Percentiles rank a stretch among this genome's conserved stretches.
Evolutionary conservation across 2,888 invertebrate genomes (phyloP).

Genomic region (Nemapogon koenigi): DNA sequence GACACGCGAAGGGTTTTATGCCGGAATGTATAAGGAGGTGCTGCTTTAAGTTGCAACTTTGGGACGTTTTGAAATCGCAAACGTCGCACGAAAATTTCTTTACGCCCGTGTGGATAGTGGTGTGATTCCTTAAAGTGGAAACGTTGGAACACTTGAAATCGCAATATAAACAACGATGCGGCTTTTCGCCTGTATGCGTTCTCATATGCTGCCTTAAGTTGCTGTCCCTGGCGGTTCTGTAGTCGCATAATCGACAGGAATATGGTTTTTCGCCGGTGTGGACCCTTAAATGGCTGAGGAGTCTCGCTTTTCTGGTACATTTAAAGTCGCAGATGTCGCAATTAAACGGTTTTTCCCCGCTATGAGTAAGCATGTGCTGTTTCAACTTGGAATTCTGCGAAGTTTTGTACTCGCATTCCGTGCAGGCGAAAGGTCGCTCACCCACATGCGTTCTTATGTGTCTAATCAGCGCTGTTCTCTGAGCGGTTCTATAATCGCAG

Average conservation of each 20-base stretch:
- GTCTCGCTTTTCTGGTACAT: background rate
- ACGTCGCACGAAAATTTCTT: constrained; percentile 40
- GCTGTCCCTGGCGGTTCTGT: constrained; percentile 39
- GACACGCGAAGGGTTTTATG: background rate
- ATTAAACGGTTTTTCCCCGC: background rate
- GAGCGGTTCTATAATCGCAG: background rate
- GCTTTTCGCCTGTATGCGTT: constrained; percentile 44
- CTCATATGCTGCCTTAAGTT: constrained; percentile 46
- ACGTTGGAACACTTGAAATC: constrained; percentile 37
- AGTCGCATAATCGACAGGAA: constrained; percentile 49
- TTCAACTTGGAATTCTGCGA: background rate
- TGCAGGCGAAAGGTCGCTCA: background rate
- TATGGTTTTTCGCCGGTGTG: constrained; percentile 29
- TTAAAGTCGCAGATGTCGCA: background rate
- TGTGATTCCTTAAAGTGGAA: constrained; percentile 45
- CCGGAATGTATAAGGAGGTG: constrained; percentile 37
- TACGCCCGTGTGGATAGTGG: constrained; percentile 47
- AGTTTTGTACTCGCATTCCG: background rate
- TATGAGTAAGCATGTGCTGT: background rate
- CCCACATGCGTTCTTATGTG: background rate
- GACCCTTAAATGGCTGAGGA: background rate
- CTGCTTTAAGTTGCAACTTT: constrained; percentile 34
- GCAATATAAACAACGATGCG: constrained; percentile 42
- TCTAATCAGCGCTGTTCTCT: background rate
- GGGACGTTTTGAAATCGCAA: constrained; percentile 42